Base-by-base conservation (phyloP, 2,113 vertebrate species). In the Melanostigma gelatinosum region DNA sequence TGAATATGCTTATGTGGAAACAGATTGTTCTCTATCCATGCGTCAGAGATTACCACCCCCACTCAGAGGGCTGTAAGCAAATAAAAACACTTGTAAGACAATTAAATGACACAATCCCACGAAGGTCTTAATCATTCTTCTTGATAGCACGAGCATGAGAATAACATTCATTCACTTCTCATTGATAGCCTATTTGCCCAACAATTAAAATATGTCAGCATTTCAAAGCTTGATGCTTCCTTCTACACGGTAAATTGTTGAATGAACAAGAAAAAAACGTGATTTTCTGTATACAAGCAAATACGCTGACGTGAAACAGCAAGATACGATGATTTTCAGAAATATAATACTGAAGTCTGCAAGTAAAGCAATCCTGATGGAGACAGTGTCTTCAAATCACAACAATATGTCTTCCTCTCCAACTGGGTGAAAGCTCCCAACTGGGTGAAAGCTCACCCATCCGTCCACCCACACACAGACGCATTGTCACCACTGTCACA, bases 31-130 rank as follows among this genome's bases (percentile, higher is more conserved):
- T 90, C 75, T 68, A 73, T 86, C 81, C 66, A 69, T 46, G 80
- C 81, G 9, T 68, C 48, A 64, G 86, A 89, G 87, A 93, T 85
- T 88, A 63, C 67, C 76, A 66, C 62, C 79, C 82, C 77, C 68
- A 50, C 71, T 65, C 50, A 58, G 75, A 82, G 16, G 62, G 15
- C 22, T 68, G 32, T 50, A 36, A 83, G 75, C 70, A 67, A 88
- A 87, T 75, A 84, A 91, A 89, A 84, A 86, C 62, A 77, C 66
- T 89, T 85, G 85, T 82, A 86, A 87, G 68, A 64, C 65, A 90
- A 85, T 92, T 82, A 92, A 90, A 90, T 73, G 54, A 79, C 84
- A 87, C 60, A 77, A 57, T 79, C 77, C 70, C 77, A 54, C 54
- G 76, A 44, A 70, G 78, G 52, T 85, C 78, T 85, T 84, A 48